Evolutionary conservation across 2,113 vertebrate genomes (phyloP), one percentile per base, ranked within the genome.

Genomic region (Rhynchomys soricoides): DNA sequence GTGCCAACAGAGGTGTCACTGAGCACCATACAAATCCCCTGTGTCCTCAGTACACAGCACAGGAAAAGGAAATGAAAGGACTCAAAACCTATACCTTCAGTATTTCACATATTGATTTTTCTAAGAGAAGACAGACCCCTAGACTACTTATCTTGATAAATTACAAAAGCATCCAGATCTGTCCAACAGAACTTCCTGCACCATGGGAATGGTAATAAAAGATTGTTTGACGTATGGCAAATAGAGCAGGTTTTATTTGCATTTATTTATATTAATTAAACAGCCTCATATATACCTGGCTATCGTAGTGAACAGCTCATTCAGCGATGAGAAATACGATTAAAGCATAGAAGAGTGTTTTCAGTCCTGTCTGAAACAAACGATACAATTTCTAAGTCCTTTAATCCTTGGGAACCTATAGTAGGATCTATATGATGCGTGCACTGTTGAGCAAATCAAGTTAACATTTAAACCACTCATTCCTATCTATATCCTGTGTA

Each of bases 101-200:
- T 45, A 81, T 92, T 93, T 94, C 57, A 75, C 13, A 7, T 19
- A 52, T 74, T 43, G 2, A 68, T 86, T 86, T 50, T 50, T 78
- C 70, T 10, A 24, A 62, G 11, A 78, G 34, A 93, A 94, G 68
- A 62, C 1, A 70, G 57, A 24, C 48, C 3, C 21, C 29, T 73
- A 83, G 74, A 95, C 89, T 74, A 89, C 89, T 89, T 68, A 93
- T 64, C 48, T 26, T 22, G n/a, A 24, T 68, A 43, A 57, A 83
- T 7, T 11, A 66, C 52, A 85, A 40, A 43, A 78, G 71, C 2
- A 12, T 73, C 71, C 21, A n/a, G 55, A 3, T 1, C 21, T 92
- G 10, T 75, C n/a, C 48, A 79, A n/a, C 31, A n/a, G 15, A 75
- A 81, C 34, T 64, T 89, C 70, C 66, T 43, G 0, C 22, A 90